A percentile compares a stretch with the other conserved stretches of the same genome.
Evolutionary conservation across 1,140 invertebrate species (phyloP).

Genomic region (Ruditapes philippinarum): DNA sequence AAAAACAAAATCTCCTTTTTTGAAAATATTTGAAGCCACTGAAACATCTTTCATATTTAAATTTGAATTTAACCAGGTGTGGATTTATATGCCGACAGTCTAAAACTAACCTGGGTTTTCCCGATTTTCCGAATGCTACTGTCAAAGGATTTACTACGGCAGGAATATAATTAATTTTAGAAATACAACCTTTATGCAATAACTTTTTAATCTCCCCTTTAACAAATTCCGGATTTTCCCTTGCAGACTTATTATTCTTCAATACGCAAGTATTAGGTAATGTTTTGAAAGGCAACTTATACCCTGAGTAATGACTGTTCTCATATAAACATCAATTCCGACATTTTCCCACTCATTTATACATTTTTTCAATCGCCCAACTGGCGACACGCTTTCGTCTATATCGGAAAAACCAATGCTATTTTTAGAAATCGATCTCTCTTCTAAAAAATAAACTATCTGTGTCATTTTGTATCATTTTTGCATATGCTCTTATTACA

Average conservation of each 20-base stretch:
- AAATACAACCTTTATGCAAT: conserved; percentile 49
- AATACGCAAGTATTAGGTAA: conserved; percentile 1
- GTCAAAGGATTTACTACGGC: conserved; percentile 61
- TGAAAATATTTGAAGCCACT: not conserved
- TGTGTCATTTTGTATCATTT: not conserved
- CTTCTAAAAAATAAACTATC: not conserved
- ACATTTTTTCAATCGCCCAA: conserved; percentile 13
- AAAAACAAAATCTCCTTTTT: conserved; percentile 32
- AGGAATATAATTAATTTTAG: conserved; percentile 2
- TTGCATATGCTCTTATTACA: not conserved
- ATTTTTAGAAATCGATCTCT: no score
- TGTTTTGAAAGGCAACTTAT: conserved; percentile 61
- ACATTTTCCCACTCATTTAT: conserved; percentile 16
- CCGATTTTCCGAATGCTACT: conserved; percentile 44
- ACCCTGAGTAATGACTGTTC: conserved; percentile 44
- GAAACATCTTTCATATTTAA: conserved; percentile 51
- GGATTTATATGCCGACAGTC: conserved; percentile 65
- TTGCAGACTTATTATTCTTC: conserved; percentile 65
- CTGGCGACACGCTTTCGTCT: no score
- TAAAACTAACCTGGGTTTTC: conserved; percentile 46
- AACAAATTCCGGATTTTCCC: conserved; percentile 35
- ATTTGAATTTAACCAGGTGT: conserved; percentile 49
- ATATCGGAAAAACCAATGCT: no score
- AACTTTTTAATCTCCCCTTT: conserved; percentile 48
- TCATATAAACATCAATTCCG: conserved; percentile 15